Percentiles rank a stretch among this genome's conserved stretches.
phyloP scores from a whole-genome alignment of 2,888 invertebrate species.

The Rosalia funebris region DNA sequence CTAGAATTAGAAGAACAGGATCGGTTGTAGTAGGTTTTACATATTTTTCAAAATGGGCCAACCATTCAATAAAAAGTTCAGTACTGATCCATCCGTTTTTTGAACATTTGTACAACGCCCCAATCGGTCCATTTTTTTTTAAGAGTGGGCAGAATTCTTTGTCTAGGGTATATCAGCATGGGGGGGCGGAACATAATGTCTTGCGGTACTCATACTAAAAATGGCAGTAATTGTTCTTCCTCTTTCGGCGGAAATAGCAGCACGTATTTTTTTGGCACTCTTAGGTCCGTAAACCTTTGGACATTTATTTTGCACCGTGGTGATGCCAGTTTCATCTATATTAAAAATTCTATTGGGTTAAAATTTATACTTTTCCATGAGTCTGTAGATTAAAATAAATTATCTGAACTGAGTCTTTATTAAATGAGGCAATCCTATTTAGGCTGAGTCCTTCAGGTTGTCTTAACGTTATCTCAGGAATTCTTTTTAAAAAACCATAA shows the following conservation, averaged over 20 bases:
- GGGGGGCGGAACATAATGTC: background rate
- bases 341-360: no score
- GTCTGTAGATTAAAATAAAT: no score
- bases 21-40: background rate
- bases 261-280: background rate
- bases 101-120: background rate
- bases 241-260: background rate
- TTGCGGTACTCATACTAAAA: background rate
- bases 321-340: background rate
- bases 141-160: background rate
- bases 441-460: no score
- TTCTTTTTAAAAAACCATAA: no score
- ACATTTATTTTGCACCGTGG: background rate
- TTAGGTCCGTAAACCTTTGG: background rate
- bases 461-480: background rate
- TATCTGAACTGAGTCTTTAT: no score
- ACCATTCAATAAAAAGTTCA: background rate
- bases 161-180: conserved; percentile 1
- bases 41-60: background rate
- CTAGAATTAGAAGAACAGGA: background rate
- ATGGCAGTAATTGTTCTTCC: background rate
- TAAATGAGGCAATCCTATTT: no score
- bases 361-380: no score
- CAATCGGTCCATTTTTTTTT: background rate
- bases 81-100: background rate